phyloP scores from a whole-genome alignment of 2,113 vertebrate species.

The Corydoras sp. region DNA sequence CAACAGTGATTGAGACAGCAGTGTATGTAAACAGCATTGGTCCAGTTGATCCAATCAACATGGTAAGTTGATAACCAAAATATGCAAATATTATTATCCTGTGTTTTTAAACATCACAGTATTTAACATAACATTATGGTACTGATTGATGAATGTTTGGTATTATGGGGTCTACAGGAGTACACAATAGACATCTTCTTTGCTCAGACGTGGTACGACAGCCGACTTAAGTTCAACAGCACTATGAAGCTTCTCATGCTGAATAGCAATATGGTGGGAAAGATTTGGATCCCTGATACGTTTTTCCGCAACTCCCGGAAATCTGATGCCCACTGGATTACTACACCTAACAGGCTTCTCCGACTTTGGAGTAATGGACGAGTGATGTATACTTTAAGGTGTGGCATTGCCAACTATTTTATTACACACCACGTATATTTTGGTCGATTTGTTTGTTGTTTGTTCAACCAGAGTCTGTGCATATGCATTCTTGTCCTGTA shows the following conservation, averaged over 20 bases:
- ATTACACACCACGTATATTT: background rate
- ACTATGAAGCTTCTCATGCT: slow-evolving; percentile 93
- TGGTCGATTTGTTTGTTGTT: slow-evolving; percentile 45
- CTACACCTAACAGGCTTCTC: slow-evolving; percentile 91
- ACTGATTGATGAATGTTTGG: no score
- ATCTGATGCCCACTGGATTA: slow-evolving; percentile 97
- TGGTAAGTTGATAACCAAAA: slow-evolving; percentile 73
- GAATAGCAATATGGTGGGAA: slow-evolving; percentile 74
- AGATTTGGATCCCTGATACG: slow-evolving; percentile 86
- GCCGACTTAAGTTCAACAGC: slow-evolving; percentile 92
- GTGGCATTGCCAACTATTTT: slow-evolving; percentile 12
- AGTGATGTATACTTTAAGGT: slow-evolving; percentile 94
- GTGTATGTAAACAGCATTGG: slow-evolving; percentile 97
- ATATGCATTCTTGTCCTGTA: slow-evolving; percentile 48
- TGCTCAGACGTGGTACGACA: slow-evolving; percentile 97
- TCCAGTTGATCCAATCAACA: slow-evolving; percentile 94
- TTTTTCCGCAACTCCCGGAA: slow-evolving; percentile 97
- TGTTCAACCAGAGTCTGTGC: slow-evolving; percentile 36
- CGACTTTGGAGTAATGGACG: slow-evolving; percentile 90
- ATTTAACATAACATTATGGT: no score
- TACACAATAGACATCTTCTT: slow-evolving; percentile 99
- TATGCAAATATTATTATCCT: no score
- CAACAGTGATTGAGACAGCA: slow-evolving; percentile 91
- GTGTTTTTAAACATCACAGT: no score
- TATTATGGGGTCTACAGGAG: slow-evolving; percentile 70